Evolutionary conservation across 2,797 vertebrate species (phyloP), one percentile per base, ranked within the genome.

Genomic region (Poeciliopsis presidionis): DNA sequence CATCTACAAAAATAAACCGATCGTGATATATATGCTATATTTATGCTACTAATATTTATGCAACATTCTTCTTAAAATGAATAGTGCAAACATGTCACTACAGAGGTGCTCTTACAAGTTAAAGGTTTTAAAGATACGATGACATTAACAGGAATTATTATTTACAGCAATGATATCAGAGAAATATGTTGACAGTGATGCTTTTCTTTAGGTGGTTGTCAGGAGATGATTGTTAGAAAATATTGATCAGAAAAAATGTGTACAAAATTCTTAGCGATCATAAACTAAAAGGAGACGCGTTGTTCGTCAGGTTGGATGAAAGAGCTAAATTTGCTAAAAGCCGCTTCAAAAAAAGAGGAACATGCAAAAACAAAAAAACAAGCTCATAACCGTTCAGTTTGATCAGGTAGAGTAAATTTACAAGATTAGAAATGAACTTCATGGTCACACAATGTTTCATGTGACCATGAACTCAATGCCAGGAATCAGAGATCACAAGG

Each of bases 21-120:
- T 72, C 4, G 20, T 57, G 5, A 13, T 12, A 81, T 70, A 30
- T 72, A 30, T 84, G 78, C 85, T 83, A 51, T 63, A 36, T 61
- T 86, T 73, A 89, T 57, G 75, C 85, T 84, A 77, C 74, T 65
- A 86, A 88, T 59, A 86, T 33, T 33, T 33, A 33, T 33, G 41
- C 49, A 78, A 87, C 81, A 83, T 86, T 82, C 65, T 85, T 83
- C 59, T 36, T 84, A 49, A 90, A 84, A 86, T 80, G 7, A 82
- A 76, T 67, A 81, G 73, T 86, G 83, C 73, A 87, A 86, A 85
- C 55, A 78, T 83, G 59, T 79, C 16, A 57, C 75, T 79, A 82
- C 55, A 74, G 46, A 20, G 36, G 45, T 80, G 36, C 20, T 82
- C 82, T 81, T 89, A 72, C 43, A 89, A 59, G 80, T 80, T 78